Evolutionary conservation across 2,888 invertebrate species (phyloP), one percentile per base, ranked within the genome.

Genomic region (Taphrorychus bicolor): DNA sequence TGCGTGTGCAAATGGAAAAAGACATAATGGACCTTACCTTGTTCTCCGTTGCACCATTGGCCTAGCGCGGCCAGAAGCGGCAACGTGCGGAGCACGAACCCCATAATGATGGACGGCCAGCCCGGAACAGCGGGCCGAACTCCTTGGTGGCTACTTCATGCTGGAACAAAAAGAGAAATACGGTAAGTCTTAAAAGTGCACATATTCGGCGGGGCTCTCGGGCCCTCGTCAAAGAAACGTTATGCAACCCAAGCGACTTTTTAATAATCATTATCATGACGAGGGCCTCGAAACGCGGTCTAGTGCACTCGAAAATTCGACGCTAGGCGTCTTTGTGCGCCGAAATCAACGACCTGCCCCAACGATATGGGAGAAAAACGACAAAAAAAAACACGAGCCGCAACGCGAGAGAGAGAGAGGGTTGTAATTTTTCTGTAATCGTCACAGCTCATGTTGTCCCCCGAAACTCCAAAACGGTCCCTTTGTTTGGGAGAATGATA

Each of bases 21-120:
- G n/a, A n/a, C n/a, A n/a, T n/a, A n/a, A n/a, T n/a, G n/a, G n/a
- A 1, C 21, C 76, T 75, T 73, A 78, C 78, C 78, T 76, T 78
- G 78, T 73, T 78, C 78, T 48, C 75, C 75, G 57, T 67, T 66
- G 68, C 70, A 73, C 67, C 70, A 72, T 23, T 72, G 72, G 68
- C 72, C 73, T 45, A 76, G 60, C 49, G 73, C 70, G 57, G 74
- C 70, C 70, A 77, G 70, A 64, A 76, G 70, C 66, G 74, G 74
- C 72, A 76, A 70, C 66, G 76, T 70, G 66, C 73, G 73, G 63
- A 74, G 73, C 73, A 73, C 73, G 66, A 76, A 73, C 71, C 75
- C 76, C 78, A 78, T 78, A 72, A 67, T 73, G 75, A 71, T 65
- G 71, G 70, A 71, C 64, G 73, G 73, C 75, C 77, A 73, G 76